Evolutionary conservation across 2,113 vertebrate species (phyloP).

Genomic region (Perca schrenkii): DNA sequence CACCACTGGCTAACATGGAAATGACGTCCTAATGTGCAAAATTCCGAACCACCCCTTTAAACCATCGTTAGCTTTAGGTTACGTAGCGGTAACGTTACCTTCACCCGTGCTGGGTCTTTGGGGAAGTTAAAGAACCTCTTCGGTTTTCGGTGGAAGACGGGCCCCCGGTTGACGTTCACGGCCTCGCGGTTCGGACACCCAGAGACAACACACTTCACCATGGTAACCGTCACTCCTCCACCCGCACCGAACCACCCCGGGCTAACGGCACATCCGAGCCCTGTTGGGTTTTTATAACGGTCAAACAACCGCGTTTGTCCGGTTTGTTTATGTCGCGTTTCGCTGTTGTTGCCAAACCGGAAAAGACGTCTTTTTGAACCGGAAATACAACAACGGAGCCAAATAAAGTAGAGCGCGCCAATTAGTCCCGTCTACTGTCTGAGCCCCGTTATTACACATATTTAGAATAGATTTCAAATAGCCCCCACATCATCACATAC

Average conservation of each 20-base stretch:
- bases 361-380: constrained; percentile 21
- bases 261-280: neutral
- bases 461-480: too few relatives aligned
- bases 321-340: constrained; percentile 37
- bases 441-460: neutral
- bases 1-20: too few relatives aligned
- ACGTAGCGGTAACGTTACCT: constrained; percentile 30
- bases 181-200: constrained; percentile 67
- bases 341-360: neutral
- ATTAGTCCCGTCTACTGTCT: neutral
- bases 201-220: constrained; percentile 76
- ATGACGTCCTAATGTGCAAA: too few relatives aligned
- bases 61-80: too few relatives aligned
- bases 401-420: neutral
- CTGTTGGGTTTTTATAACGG: accelerated
- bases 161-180: neutral
- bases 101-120: constrained; percentile 53
- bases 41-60: too few relatives aligned
- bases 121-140: constrained; percentile 73
- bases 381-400: constrained; percentile 46
- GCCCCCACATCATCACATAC: too few relatives aligned
- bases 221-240: constrained; percentile 13
- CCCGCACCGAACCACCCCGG: neutral
- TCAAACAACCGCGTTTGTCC: neutral
- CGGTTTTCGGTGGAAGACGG: constrained; percentile 10